These are phyloP conservation scores for Eilema griseolum DNA, from an alignment of 2,888 invertebrate genomes.

Conservation along the genomic window DNA sequence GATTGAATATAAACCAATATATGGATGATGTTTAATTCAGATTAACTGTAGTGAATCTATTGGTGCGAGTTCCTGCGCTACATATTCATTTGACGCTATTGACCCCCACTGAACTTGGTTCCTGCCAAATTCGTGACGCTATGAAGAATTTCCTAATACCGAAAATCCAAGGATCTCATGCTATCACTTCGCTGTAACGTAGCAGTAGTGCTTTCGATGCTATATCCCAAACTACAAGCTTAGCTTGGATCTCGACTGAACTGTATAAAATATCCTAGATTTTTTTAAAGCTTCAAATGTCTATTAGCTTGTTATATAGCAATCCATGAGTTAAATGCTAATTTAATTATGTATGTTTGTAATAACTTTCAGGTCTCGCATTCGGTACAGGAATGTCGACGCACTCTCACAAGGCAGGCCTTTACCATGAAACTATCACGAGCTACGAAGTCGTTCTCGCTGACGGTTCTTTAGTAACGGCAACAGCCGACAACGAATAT, in stretches of 20 bases:
- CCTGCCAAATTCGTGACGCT: neutral
- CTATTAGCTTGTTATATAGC: neutral
- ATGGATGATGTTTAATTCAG: slow-evolving; percentile 4
- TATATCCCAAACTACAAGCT: neutral
- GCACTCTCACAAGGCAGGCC: slow-evolving; percentile 90
- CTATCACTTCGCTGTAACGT: neutral
- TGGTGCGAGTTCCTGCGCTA: neutral
- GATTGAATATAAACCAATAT: slow-evolving; percentile 1
- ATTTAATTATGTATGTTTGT: neutral
- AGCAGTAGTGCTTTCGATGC: too few relatives aligned
- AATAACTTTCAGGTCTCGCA: slow-evolving; percentile 82
- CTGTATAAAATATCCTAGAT: neutral
- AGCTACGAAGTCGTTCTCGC: slow-evolving; percentile 89
- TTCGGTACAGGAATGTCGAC: slow-evolving; percentile 92
- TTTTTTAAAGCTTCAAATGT: neutral
- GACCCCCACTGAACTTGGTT: neutral
- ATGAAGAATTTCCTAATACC: neutral
- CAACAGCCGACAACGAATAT: slow-evolving; percentile 86
- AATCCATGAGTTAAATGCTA: neutral
- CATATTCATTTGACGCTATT: neutral
- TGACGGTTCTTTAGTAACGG: slow-evolving; percentile 88
- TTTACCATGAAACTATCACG: slow-evolving; percentile 89
- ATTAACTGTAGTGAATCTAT: neutral
- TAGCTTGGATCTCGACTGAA: neutral
- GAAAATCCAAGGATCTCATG: neutral